Conservation (phyloP, 2,888 invertebrate genomes). For the Apantesis nais region DNA sequence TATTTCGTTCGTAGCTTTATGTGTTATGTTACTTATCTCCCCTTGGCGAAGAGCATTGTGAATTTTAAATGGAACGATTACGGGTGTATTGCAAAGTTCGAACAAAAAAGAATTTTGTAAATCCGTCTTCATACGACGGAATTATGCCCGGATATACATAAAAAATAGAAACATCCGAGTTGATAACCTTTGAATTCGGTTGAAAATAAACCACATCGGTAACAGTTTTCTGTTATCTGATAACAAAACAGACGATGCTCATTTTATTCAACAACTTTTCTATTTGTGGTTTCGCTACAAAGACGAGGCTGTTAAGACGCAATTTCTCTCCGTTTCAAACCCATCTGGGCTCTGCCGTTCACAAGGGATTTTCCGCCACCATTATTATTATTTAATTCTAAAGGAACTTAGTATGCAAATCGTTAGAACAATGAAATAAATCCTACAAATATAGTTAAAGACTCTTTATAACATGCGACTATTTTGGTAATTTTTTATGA, state of each 20-base stretch:
- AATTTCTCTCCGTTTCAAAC: constrained; percentile 14
- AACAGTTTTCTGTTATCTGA: not conserved
- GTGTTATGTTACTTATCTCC: constrained; percentile 12
- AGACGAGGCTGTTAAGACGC: constrained; percentile 7
- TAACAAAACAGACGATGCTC: not conserved
- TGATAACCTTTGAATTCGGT: no score
- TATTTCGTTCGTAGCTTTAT: constrained; percentile 10
- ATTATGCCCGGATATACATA: no score
- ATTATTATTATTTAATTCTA: constrained; percentile 39
- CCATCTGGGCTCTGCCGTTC: constrained; percentile 24
- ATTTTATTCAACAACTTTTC: constrained; percentile 18
- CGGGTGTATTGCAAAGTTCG: no score
- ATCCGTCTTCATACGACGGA: no score
- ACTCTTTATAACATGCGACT: not conserved
- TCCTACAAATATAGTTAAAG: not conserved
- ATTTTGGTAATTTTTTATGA: not conserved
- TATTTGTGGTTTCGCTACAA: constrained; percentile 21
- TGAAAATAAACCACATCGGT: not conserved
- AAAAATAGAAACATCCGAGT: no score
- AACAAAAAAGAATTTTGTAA: no score
- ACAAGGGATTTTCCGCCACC: constrained; percentile 28
- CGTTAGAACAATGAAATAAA: constrained; percentile 10
- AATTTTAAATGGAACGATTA: constrained; percentile 7
- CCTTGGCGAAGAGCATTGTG: not conserved
- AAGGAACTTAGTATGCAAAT: constrained; percentile 36